Conservation (phyloP, 1,140 invertebrate genomes). For the Zaprionus gabonicus region DNA sequence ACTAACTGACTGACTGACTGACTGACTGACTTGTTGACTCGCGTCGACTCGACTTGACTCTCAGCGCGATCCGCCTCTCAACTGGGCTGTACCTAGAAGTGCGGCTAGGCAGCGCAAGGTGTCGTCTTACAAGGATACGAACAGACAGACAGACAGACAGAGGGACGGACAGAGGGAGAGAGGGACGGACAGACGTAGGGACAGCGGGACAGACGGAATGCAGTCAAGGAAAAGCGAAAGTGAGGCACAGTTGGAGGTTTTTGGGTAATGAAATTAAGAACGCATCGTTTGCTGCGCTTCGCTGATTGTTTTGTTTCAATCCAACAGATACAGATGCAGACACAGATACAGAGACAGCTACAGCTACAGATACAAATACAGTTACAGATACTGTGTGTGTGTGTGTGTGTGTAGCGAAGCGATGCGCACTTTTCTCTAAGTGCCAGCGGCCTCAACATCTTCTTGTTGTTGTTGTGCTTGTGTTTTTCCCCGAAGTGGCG, state of each 20-base stretch:
- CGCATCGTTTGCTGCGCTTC: constrained; percentile 77
- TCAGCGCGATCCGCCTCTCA: not conserved
- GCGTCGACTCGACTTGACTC: not conserved
- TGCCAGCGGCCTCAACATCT: constrained; percentile 27
- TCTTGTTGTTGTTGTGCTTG: constrained; percentile 29
- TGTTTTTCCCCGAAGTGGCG: constrained; percentile 62
- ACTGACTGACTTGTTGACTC: constrained; percentile 23
- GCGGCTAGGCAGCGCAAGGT: constrained; percentile 51
- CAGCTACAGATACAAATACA: too few relatives aligned
- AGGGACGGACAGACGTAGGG: not conserved
- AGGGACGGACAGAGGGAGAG: not conserved
- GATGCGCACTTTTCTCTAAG: constrained; percentile 38
- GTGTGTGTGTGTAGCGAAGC: constrained; percentile 10
- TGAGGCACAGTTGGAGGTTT: constrained; percentile 65
- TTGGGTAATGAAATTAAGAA: constrained; percentile 78
- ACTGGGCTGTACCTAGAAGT: constrained; percentile 16
- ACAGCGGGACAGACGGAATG: not conserved
- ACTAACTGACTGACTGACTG: constrained; percentile 1
- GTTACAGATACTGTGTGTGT: not conserved
- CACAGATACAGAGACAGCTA: not conserved
- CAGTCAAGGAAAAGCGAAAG: constrained; percentile 65
- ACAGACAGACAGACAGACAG: not conserved
- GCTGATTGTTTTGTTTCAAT: constrained; percentile 79
- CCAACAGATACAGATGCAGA: constrained; percentile 10
- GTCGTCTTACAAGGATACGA: constrained; percentile 60